Conservation (phyloP, 2,113 vertebrate species). For the Atrichornis clamosus region DNA sequence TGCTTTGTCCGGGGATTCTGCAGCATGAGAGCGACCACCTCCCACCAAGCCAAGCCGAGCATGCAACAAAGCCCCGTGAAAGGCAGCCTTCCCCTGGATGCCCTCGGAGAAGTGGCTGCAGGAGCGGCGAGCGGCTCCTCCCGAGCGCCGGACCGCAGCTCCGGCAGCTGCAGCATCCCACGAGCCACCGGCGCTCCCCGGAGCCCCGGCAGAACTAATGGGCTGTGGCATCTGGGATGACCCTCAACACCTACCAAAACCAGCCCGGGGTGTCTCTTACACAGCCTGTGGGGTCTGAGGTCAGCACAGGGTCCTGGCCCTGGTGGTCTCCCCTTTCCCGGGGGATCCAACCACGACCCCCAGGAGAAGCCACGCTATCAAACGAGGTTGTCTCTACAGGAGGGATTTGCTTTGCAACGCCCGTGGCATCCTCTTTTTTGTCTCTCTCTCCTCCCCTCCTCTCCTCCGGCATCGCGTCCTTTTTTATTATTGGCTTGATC, state of each 20-base stretch:
- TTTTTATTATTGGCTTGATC: not conserved
- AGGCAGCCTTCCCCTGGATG: not conserved
- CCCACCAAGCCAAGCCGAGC: not conserved
- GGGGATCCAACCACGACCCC: not conserved
- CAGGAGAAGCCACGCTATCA: not conserved
- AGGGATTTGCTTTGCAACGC: not conserved
- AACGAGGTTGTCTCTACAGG: not conserved
- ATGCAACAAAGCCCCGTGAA: not conserved
- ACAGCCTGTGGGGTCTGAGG: not conserved
- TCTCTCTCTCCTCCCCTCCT: not conserved
- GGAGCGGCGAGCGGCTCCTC: not conserved
- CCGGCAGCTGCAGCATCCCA: not conserved
- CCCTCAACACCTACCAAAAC: not conserved
- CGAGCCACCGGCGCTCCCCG: not conserved
- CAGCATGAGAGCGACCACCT: not conserved
- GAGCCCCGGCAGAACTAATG: fast-evolving
- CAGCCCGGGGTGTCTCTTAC: not conserved
- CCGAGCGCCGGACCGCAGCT: fast-evolving
- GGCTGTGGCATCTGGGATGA: not conserved
- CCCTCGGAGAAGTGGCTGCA: not conserved
- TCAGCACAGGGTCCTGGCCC: not conserved
- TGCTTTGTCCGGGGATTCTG: not conserved
- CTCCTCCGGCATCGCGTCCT: not conserved
- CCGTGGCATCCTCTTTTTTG: not conserved
- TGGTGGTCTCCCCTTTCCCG: not conserved